Conservation (phyloP, 2,113 vertebrate species). For the Notechis scutatus region DNA sequence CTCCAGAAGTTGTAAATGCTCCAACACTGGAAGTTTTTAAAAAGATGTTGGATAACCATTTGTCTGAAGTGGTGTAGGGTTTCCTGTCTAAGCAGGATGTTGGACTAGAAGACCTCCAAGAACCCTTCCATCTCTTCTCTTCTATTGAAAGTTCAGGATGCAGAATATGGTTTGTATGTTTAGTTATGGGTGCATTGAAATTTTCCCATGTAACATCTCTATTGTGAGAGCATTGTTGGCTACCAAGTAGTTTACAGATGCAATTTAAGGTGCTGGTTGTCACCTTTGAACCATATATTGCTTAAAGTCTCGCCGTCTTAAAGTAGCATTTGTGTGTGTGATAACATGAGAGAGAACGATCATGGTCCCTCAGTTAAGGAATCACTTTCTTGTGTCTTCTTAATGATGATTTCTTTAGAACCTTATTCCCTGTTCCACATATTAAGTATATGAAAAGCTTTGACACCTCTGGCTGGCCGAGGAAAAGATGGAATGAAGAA, state of each 20-base stretch:
- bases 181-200: background rate
- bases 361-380: background rate
- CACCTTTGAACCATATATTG: background rate
- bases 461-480: background rate
- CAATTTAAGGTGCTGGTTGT: background rate
- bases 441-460: background rate
- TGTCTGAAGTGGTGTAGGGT: too few relatives aligned
- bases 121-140: too few relatives aligned
- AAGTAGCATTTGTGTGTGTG: background rate
- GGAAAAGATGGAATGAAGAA: background rate
- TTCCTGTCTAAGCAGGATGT: too few relatives aligned
- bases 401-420: background rate
- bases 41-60: too few relatives aligned
- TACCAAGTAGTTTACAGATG: background rate
- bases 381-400: background rate
- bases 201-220: background rate
- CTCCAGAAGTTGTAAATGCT: too few relatives aligned
- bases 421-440: background rate
- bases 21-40: too few relatives aligned
- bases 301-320: background rate
- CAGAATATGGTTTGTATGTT: background rate
- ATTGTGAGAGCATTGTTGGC: background rate
- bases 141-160: background rate
- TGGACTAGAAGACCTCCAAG: too few relatives aligned
- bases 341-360: background rate